Evolutionary conservation across 1,140 invertebrate species (phyloP).

Genomic region (Chironomus striatipennis): DNA sequence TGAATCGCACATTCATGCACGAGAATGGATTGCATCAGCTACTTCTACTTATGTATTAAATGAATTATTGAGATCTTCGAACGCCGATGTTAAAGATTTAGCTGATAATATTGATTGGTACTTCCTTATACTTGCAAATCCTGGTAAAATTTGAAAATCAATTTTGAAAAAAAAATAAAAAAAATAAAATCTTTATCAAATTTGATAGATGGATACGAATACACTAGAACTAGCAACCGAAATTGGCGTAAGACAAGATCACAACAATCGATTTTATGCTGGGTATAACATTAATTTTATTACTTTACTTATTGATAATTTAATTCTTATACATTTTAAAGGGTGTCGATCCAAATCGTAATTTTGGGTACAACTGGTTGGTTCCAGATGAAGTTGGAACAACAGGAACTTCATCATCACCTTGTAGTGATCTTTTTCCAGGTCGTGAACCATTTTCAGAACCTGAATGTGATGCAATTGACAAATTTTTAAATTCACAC

Average conservation of each 20-base stretch:
- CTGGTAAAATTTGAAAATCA: constrained; percentile 34
- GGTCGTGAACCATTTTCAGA: constrained; percentile 51
- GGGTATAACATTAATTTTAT: constrained; percentile 33
- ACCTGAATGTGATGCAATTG: constrained; percentile 44
- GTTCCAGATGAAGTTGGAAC: constrained; percentile 29
- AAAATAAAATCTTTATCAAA: no score
- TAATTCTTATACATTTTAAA: constrained; percentile 24
- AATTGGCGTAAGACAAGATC: constrained; percentile 58
- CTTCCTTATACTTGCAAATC: constrained; percentile 60
- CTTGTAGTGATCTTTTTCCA: constrained; percentile 48
- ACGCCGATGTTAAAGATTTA: constrained; percentile 35
- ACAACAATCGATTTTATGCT: constrained; percentile 30
- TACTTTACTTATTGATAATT: no score
- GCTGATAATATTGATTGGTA: constrained; percentile 49
- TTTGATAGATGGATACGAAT: constrained; percentile 52
- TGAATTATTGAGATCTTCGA: constrained; percentile 38
- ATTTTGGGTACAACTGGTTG: constrained; percentile 56
- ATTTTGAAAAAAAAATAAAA: no score
- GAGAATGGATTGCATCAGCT: constrained; percentile 51
- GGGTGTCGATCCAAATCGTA: constrained; percentile 59
- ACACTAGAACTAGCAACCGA: constrained; percentile 44
- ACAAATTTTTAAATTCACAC: constrained; percentile 37
- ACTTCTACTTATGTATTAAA: constrained; percentile 45
- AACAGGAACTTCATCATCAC: constrained; percentile 43
- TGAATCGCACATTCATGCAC: constrained; percentile 46